Evolutionary conservation across 2,888 invertebrate genomes (phyloP), one percentile per base, ranked within the genome.

Genomic region (Torymus tubicola): DNA sequence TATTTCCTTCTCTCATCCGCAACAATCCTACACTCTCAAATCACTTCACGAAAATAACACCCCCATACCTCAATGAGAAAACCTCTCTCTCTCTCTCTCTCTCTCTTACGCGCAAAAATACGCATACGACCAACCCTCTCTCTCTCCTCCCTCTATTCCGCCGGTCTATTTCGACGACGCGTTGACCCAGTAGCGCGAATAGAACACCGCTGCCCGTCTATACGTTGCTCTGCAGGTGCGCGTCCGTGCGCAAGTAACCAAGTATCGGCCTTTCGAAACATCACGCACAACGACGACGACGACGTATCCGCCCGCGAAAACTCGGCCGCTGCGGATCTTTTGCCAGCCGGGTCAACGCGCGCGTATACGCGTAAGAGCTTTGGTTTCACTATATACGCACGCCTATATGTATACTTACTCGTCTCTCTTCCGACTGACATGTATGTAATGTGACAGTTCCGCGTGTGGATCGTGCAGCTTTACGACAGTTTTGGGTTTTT

Each of bases 181-280:
- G 68, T 24, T 88, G 88, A 88, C 88, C 88, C 87, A 88, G 86
- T 88, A 85, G 87, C 88, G 88, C 83, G 88, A 88, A 88, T 88
- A 88, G 88, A 88, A 85, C 84, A 84, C 84, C 86, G 86, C 86
- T 84, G 18, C 18, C 53, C 31, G 13, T 57, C 53, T n/a, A n/a
- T 14, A 16, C 5, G 18, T 24, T 14, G 18, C 21, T n/a, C 24
- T 18, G 61, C 71, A 71, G 71, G 71, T 71, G 71, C 55, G 24
- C 12, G 8, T 10, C 21, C 14, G 16, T 55, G 8, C 10, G 63
- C 70, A 63, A 53, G 64, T 57, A 14, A 16, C 16, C 69, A 16
- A 53, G 76, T 31, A n/a, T 31, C 12, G 86, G 85, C 85, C 85
- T 86, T 87, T 86, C 87, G 87, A 87, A 86, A 86, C 84, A 3